phyloP scores from a whole-genome alignment of 2,797 vertebrate genomes.

The Podargus strigoides region DNA sequence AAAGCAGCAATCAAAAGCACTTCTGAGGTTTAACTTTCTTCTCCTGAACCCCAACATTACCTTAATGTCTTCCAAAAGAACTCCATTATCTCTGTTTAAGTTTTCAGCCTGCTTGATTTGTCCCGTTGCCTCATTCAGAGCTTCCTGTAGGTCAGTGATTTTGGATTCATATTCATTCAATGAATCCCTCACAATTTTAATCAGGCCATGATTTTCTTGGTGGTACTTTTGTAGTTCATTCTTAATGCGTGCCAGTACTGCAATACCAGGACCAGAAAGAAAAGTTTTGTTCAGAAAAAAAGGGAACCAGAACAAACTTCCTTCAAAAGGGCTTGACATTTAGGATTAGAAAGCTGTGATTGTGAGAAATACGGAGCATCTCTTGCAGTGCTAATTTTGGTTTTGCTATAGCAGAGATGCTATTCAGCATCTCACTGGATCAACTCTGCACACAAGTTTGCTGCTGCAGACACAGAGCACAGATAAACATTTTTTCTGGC shows the following conservation, averaged over 20 bases:
- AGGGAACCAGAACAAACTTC: not conserved
- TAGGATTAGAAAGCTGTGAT: not conserved
- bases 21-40: not conserved
- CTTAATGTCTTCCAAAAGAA: slow-evolving; percentile 79
- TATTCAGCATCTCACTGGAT: not conserved
- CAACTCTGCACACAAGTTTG: not conserved
- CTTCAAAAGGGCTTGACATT: not conserved
- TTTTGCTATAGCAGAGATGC: not conserved
- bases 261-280: slow-evolving; percentile 13
- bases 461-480: not conserved
- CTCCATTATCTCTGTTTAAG: slow-evolving; percentile 81
- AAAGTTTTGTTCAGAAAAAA: not conserved
- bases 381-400: not conserved
- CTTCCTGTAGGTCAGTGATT: slow-evolving; percentile 80
- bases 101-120: slow-evolving; percentile 80
- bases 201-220: slow-evolving; percentile 75
- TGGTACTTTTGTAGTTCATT: slow-evolving; percentile 78
- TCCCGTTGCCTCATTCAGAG: slow-evolving; percentile 76
- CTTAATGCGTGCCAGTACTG: slow-evolving; percentile 85
- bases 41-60: slow-evolving; percentile 59
- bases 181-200: slow-evolving; percentile 74
- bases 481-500: not conserved
- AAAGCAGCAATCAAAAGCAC: not conserved
- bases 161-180: slow-evolving; percentile 82
- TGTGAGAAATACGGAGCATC: not conserved